Base-by-base conservation (phyloP, 1,140 invertebrate genomes). In the Pseudomyrmex dendroicus region DNA sequence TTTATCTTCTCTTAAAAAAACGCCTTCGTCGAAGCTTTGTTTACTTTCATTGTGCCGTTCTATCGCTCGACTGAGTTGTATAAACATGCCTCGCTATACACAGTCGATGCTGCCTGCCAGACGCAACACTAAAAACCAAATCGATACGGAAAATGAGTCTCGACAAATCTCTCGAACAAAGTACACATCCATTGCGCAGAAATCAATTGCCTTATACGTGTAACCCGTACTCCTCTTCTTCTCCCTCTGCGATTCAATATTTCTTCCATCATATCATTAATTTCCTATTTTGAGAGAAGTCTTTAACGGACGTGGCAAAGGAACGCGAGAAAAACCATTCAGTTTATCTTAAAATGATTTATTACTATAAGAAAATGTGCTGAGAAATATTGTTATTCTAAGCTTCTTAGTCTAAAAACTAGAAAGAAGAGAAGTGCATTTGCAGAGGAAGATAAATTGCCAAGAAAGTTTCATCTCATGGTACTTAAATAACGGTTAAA, bases 121-220 rank as follows among this genome's bases (percentile, higher is more conserved):
- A 78, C 76, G 74, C 63, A 78, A 68, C 52, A 70, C 64, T 59
- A 64, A 59, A 78, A 78, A 70, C 64, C 52, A 12, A 78, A 70
- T 78, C 76, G 76, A 78, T 78, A 78, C 64, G 64, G 76, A 78
- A 78, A 78, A 78, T 78, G 76, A 78, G 57, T 78, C 64, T 67
- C 63, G 22, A 22, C 22, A n/a, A n/a, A n/a, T n/a, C n/a, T n/a
- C n/a, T 22, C 22, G 22, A 22, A 22, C 46, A 20, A 17, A 35
- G 35, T 78, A 78, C 63, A 78, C 74, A 78, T 57, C 20, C 64
- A 44, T 64, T 22, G 48, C 35, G 52, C 63, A 50, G 61, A 20
- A 20, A 25, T 35, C 62, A n/a, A 12, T 61, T 15, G 7, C 12
- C 17, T 22, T 8, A 1, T 46, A 0, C 35, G 8, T 12, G 13